Evolutionary conservation across 2,113 vertebrate genomes (phyloP).

Genomic region (Toxotes chatareus): DNA sequence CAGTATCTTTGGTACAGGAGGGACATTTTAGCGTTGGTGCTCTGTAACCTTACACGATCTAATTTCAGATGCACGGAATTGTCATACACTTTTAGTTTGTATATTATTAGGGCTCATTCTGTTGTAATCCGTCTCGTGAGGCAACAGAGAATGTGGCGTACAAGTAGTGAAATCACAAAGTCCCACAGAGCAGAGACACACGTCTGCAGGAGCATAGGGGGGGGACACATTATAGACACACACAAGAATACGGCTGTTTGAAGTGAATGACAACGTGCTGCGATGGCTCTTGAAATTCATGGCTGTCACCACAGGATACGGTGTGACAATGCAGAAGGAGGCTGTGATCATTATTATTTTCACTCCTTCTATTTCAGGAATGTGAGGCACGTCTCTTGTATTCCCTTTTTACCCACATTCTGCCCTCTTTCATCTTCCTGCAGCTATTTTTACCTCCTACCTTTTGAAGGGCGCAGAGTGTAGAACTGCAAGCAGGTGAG

Average conservation of each 20-base stretch:
- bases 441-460: constrained; percentile 63
- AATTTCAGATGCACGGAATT: too few relatives aligned
- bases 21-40: too few relatives aligned
- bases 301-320: background rate
- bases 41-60: too few relatives aligned
- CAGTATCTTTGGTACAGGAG: too few relatives aligned
- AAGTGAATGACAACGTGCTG: constrained; percentile 25
- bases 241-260: background rate
- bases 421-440: constrained; percentile 55
- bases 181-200: background rate
- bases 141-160: too few relatives aligned
- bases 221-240: background rate
- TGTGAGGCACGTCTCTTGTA: constrained; percentile 33
- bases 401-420: constrained; percentile 62
- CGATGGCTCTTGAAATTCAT: background rate
- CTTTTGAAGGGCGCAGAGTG: background rate
- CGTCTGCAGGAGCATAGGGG: background rate
- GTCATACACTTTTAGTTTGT: too few relatives aligned
- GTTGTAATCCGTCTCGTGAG: too few relatives aligned
- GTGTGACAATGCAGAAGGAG: constrained; percentile 39
- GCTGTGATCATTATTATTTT: constrained; percentile 54
- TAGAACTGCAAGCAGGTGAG: constrained; percentile 10
- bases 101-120: too few relatives aligned
- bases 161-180: background rate
- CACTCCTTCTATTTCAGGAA: constrained; percentile 48